Evolutionary conservation across 2,113 vertebrate genomes (phyloP).

Genomic region (Aegotheles bennettii): DNA sequence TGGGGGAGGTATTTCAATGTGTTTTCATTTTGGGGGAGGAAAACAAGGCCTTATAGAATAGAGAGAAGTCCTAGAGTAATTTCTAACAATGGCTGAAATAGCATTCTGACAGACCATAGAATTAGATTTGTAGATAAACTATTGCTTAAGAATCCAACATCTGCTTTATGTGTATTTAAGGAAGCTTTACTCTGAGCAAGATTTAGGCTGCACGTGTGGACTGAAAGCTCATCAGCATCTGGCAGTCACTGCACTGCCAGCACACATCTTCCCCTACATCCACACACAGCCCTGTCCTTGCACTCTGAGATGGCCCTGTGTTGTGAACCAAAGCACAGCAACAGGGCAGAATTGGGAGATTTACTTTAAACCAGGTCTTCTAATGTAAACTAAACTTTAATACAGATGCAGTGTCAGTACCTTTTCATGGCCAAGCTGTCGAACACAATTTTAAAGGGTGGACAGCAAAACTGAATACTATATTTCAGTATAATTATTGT

Average conservation of each 20-base stretch:
- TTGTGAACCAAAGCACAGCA: background rate
- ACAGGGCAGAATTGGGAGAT: accelerated
- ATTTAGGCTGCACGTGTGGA: background rate
- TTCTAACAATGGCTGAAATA: background rate
- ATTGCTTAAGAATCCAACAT: background rate
- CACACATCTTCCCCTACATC: background rate
- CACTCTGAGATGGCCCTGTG: too few species aligned
- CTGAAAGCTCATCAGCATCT: background rate
- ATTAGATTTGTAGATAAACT: background rate
- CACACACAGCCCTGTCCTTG: background rate
- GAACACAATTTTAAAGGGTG: background rate
- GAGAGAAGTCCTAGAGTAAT: background rate
- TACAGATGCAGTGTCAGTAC: accelerated
- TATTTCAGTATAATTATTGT: background rate
- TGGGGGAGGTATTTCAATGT: accelerated
- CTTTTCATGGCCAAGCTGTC: background rate
- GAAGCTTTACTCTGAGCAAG: background rate
- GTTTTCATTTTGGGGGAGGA: background rate
- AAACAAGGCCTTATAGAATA: background rate
- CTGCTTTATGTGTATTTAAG: background rate
- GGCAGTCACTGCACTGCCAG: background rate
- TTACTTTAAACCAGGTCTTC: background rate
- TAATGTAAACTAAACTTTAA: background rate
- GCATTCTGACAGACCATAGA: accelerated
- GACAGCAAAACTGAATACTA: background rate